Evolutionary conservation across 1,140 invertebrate genomes (phyloP), one percentile per base, ranked within the genome.

Genomic region (Meloidogyne exigua): DNA sequence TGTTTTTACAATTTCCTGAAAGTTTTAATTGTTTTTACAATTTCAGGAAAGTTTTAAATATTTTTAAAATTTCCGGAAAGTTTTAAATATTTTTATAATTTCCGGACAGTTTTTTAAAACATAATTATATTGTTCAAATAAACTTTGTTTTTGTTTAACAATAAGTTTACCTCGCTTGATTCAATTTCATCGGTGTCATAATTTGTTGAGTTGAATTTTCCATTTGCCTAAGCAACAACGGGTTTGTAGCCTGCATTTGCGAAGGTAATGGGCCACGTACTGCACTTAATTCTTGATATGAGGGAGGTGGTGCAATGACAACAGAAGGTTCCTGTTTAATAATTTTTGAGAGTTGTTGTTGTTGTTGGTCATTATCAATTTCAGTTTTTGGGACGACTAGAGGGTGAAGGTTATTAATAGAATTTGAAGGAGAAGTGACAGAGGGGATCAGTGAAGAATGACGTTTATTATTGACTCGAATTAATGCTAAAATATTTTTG

Each of bases 261-360:
- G 12, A 15, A 18, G 62, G 42, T 57, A 57, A 57, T 25, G 49
- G 23, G 21, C 77, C 76, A 57, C 85, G 81, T n/a, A 87, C 84
- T 39, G 75, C 63, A 68, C 78, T 84, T 68, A 85, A 72, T 72
- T 85, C 84, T 36, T 84, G 81, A 68, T 85, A 85, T 0, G 84
- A 83, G 15, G 84, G 84, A 1, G 81, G 84, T 68, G 79, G 81
- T 57, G 79, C 68, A 13, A 77, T 68, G n/a, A 69, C 72, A 28
- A 44, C 75, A 28, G 68, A 57, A 12, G 66, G 62, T 66, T 84
- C 83, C 13, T 62, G 63, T 80, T 83, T 62, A 66, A 83, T 78
- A 13, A 65, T 36, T 63, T 67, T 26, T 71, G 21, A 79, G 36
- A 21, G 25, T n/a, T n/a, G n/a, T n/a, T n/a, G n/a, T n/a, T n/a